Base-by-base conservation (phyloP, 2,888 invertebrate species). In the Agrochola litura region DNA sequence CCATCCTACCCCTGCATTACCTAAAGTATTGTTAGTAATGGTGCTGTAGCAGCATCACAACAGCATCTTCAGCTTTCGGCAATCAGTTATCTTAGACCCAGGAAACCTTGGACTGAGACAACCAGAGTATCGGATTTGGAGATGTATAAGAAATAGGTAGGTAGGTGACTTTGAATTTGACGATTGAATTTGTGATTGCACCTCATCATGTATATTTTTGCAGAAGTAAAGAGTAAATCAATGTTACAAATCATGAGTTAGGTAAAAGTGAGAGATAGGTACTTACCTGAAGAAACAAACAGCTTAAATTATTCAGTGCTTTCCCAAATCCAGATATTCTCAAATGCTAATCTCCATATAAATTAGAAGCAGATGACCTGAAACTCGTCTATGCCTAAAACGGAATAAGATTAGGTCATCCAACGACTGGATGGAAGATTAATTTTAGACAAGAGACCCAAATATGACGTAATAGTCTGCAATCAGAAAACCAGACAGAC, bases 381-480 rank as follows among this genome's bases (percentile, higher is more conserved):
- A 74, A 77, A 72, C 63, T 49, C 6, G 76, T 67, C 63, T 60
- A 49, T 61, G 69, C 69, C 73, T 71, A 83, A 82, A 86, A 65
- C 68, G 74, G 69, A 86, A 77, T 22, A n/a, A 70, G 80, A 79
- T 86, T 80, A 87, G 85, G 79, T 85, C 85, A 85, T 77, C 76
- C 63, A 74, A 72, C 74, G 75, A 68, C 71, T 75, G 73, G 63
- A 77, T 73, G 76, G 67, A 68, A 65, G 61, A 86, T 79, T 78
- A 73, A 77, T 86, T 76, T 76, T 73, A 73, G 61, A 76, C 80
- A 49, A 83, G 76, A 81, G 41, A 72, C 43, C 54, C 14, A 76
- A 76, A 49, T 69, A 76, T 77, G 72, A 83, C 66, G 74, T 81
- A 81, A 81, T 46, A 64, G 68, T 73, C 79, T 78, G 75, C 82